Conservation (phyloP, 2,113 vertebrate species). For the Pheucticus melanocephalus region DNA sequence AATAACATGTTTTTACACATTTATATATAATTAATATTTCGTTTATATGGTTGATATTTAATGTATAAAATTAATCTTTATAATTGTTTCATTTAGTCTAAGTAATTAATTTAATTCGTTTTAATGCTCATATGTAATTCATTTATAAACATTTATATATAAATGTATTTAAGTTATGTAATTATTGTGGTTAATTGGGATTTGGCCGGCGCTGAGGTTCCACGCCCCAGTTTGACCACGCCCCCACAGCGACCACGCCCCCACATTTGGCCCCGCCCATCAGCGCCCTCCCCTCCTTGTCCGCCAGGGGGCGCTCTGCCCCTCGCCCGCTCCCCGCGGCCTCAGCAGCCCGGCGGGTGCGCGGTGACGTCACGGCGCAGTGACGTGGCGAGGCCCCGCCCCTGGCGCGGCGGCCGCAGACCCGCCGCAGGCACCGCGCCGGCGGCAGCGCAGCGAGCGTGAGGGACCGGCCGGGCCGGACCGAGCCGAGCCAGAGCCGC, state of each 20-base stretch:
- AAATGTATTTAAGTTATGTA: not conserved
- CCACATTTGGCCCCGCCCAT: too few relatives aligned
- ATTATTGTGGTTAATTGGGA: not conserved
- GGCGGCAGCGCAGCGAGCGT: not conserved
- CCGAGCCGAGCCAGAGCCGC: not conserved
- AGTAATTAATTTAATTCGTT: not conserved
- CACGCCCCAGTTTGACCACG: not conserved
- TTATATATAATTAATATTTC: not conserved
- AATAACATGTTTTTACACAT: too few relatives aligned
- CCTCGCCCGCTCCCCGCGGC: too few relatives aligned
- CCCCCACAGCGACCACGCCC: not conserved
- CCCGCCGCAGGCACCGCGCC: not conserved
- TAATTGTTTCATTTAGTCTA: not conserved
- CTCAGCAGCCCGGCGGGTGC: not conserved
- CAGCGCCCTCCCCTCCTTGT: not conserved
- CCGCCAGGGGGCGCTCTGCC: not conserved
- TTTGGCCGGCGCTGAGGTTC: not conserved
- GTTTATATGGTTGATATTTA: too few relatives aligned
- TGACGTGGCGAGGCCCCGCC: not conserved
- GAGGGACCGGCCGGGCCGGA: not conserved
- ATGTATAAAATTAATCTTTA: not conserved
- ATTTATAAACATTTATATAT: too few relatives aligned
- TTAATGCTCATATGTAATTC: too few relatives aligned
- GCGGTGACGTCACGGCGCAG: not conserved
- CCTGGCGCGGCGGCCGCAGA: not conserved